Evolutionary conservation across 2,797 vertebrate genomes (phyloP), one percentile per base, ranked within the genome.

Genomic region (Pelobates cultripes): DNA sequence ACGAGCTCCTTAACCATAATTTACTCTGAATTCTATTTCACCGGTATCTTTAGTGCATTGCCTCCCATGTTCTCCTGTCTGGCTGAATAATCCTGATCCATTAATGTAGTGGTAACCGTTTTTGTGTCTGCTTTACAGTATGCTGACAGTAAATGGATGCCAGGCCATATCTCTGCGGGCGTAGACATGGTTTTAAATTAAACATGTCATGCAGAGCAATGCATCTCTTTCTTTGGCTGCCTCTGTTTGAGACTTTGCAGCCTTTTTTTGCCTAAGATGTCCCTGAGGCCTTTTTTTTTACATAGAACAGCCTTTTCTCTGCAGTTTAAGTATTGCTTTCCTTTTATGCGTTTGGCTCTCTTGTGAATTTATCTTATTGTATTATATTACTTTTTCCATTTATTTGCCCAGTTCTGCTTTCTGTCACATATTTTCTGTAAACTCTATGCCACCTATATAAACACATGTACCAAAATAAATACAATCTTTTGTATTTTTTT

Each of bases 161-260:
- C 53, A 74, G 77, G 77, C 55, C 72, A 57, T 66, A 79, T 74
- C 82, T 79, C 77, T 66, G 67, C 72, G 71, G 77, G 82, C 66
- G 78, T 64, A 75, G 72, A 75, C 72, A 71, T 40, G 42, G 68
- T 75, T 75, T 75, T 78, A 79, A 79, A 78, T 83, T 70, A 75
- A 79, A 84, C 69, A 79, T 71, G 55, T 79, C 77, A 79, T 61
- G 72, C 28, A n/a, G 44, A 69, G 76, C 53, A 75, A 79, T 79
- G 66, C 77, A 75, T 71, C 72, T 79, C 70, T 6, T 63, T 14
- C 43, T 83, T 83, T 70, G 73, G 40, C 77, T 75, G 67, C 55
- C 71, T 63, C 69, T 75, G 53, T 72, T 64, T 84, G 77, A 79
- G 72, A 40, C 53, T 84, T 72, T 63, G 57, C 77, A 84, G 81